Conservation (phyloP, 2,888 invertebrate species). For the Carabus problematicus region DNA sequence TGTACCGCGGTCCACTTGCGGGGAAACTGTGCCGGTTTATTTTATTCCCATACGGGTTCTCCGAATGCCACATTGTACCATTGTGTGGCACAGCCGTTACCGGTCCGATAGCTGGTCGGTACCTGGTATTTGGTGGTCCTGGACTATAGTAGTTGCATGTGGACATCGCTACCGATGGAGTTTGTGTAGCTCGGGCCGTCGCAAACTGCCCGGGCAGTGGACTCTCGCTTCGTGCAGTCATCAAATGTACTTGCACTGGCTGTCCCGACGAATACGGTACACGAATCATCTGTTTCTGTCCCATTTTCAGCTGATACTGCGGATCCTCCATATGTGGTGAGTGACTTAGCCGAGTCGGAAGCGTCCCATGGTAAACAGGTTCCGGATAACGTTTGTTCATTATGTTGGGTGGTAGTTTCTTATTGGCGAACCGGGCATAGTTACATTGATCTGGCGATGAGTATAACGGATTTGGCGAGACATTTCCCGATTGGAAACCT, state of each 20-base stretch:
- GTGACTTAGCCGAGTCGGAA: conserved; percentile 48
- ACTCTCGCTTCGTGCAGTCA: conserved; percentile 57
- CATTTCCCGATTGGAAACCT: conserved; percentile 50
- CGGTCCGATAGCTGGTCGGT: conserved; percentile 53
- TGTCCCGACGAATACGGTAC: conserved; percentile 49
- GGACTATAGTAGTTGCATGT: conserved; percentile 51
- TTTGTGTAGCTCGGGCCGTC: conserved; percentile 57
- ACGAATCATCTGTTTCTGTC: conserved; percentile 50
- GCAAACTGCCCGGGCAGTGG: conserved; percentile 57
- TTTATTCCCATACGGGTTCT: conserved; percentile 52
- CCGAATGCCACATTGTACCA: conserved; percentile 51
- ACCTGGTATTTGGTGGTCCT: conserved; percentile 51
- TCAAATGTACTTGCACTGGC: conserved; percentile 50
- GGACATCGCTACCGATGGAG: conserved; percentile 51
- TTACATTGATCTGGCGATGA: conserved; percentile 47
- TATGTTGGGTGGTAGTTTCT: conserved; percentile 56
- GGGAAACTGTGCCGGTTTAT: conserved; percentile 56
- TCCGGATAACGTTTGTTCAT: conserved; percentile 58
- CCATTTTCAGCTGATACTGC: conserved; percentile 51
- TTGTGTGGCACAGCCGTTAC: conserved; percentile 46
- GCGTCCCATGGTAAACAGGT: conserved; percentile 54
- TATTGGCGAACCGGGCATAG: conserved; percentile 51
- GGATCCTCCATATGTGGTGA: conserved; percentile 50
- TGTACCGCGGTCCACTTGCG: conserved; percentile 50
- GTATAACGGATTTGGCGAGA: conserved; percentile 52